These are phyloP conservation scores for Drosophila dives DNA, from an alignment of 2,888 invertebrate genomes.

Conservation along the genomic window DNA sequence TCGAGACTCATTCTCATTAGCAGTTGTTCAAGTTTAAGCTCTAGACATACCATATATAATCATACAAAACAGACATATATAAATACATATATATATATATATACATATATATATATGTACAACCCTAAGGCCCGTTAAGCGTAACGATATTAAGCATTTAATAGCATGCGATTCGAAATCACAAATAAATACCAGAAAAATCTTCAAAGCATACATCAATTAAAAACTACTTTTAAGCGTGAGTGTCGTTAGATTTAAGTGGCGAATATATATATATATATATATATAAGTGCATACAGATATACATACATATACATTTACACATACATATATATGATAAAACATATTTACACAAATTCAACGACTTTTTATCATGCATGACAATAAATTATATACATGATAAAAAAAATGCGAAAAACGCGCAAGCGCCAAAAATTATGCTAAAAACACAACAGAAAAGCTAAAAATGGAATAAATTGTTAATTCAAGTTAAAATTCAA, in stretches of 20 bases:
- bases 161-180: conserved; percentile 49
- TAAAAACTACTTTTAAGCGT: conserved; percentile 65
- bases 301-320: conserved; percentile 37
- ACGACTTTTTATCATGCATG: conserved; percentile 76
- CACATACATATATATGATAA: conserved; percentile 49
- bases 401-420: conserved; percentile 56
- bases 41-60: conserved; percentile 65
- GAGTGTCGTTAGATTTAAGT: conserved; percentile 71
- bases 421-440: conserved; percentile 77
- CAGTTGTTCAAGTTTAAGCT: conserved; percentile 80
- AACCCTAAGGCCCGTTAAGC: conserved; percentile 61
- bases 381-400: conserved; percentile 79
- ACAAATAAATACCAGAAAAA: conserved; percentile 20
- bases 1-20: conserved; percentile 78
- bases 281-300: conserved; percentile 40
- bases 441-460: conserved; percentile 49
- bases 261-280: conserved; percentile 26
- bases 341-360: conserved; percentile 60
- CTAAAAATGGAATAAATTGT: conserved; percentile 43
- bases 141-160: conserved; percentile 50
- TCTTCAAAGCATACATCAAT: conserved; percentile 34
- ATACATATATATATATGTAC: conserved; percentile 33
- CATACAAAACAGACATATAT: conserved; percentile 18
- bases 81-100: conserved; percentile 36
- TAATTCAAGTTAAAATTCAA: conserved; percentile 61